phyloP scores from a whole-genome alignment of 2,113 vertebrate species.

The Motacilla tschutschensis region DNA sequence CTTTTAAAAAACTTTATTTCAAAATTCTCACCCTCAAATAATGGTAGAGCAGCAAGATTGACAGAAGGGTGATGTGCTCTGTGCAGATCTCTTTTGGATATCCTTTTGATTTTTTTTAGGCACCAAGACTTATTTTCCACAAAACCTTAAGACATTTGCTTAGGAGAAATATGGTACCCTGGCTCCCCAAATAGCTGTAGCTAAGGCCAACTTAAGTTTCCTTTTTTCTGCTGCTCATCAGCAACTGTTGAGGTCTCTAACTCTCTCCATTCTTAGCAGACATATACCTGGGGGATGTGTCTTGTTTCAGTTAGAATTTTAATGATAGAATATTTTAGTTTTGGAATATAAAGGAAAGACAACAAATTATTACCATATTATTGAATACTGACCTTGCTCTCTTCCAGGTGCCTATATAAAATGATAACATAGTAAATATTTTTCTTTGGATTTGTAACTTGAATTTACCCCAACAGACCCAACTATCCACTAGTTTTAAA shows the following conservation, averaged over 20 bases:
- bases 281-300: background rate
- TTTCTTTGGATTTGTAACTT: background rate
- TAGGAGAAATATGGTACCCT: background rate
- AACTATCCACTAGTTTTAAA: background rate
- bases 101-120: background rate
- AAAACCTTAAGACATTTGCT: background rate
- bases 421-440: conserved; percentile 26
- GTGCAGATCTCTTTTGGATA: background rate
- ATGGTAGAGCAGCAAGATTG: background rate
- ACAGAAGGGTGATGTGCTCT: background rate
- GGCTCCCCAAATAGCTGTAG: background rate
- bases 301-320: background rate
- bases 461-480: background rate
- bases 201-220: background rate
- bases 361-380: background rate
- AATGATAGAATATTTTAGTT: background rate
- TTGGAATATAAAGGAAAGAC: background rate
- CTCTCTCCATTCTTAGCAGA: background rate
- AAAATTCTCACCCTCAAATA: background rate
- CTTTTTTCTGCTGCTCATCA: background rate
- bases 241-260: background rate
- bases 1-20: background rate
- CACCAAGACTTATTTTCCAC: background rate
- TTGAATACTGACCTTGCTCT: conserved; percentile 48
- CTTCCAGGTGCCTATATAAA: conserved; percentile 30